phyloP scores from a whole-genome alignment of 2,888 invertebrate species.

The Caenorhabditis panamensis region DNA sequence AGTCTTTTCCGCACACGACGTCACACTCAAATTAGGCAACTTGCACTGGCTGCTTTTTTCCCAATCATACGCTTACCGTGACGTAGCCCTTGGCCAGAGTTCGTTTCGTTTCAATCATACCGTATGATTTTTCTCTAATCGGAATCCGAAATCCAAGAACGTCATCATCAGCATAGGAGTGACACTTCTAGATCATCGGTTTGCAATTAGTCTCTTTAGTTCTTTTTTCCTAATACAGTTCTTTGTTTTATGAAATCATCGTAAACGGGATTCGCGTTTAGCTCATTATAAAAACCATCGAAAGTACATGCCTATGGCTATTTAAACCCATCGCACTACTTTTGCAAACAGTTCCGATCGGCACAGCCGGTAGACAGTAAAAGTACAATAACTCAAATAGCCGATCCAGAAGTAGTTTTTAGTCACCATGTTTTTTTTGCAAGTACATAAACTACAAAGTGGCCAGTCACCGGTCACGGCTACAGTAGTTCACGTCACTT shows the following conservation, averaged over 20 bases:
- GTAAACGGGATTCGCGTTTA: conserved; percentile 37
- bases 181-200: conserved; percentile 37
- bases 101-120: conserved; percentile 1
- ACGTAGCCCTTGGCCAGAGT: conserved; percentile 11
- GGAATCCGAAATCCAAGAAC: conserved; percentile 16
- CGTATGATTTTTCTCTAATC: not conserved
- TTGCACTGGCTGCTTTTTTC: conserved; percentile 31
- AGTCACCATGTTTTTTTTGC: not conserved
- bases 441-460: conserved; percentile 17
- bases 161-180: conserved; percentile 7
- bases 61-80: conserved; percentile 30
- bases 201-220: conserved; percentile 37
- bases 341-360: conserved; percentile 25
- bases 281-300: conserved; percentile 56
- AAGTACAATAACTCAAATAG: not conserved
- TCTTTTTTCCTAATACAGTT: conserved; percentile 22
- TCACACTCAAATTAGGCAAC: conserved; percentile 39
- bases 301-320: conserved; percentile 50
- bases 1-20: conserved; percentile 35
- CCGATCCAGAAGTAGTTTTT: conserved; percentile 10
- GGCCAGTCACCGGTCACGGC: not conserved
- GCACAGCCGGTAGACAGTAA: not conserved
- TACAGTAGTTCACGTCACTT: conserved; percentile 38
- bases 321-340: conserved; percentile 29
- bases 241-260: conserved; percentile 41